A percentile compares a stretch with the other conserved stretches of the same genome.
Evolutionary conservation across 2,797 vertebrate species (phyloP).

Genomic region (Enteromius mattozi): DNA sequence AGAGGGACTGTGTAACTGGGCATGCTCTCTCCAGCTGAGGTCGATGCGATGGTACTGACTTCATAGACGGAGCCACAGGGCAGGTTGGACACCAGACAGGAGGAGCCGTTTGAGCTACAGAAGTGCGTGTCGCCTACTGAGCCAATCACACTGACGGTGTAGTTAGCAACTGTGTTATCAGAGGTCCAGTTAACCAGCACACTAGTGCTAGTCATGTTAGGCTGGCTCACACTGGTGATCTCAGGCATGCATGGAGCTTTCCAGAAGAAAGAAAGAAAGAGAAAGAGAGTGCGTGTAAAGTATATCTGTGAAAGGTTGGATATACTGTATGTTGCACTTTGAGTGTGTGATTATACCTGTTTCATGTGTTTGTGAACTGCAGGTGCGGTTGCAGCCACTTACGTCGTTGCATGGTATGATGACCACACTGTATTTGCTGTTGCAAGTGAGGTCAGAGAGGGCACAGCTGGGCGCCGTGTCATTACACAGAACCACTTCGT

Average conservation of each 20-base stretch:
- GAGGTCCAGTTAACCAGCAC: conserved; percentile 81
- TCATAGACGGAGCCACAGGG: conserved; percentile 86
- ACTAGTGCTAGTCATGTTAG: conserved; percentile 70
- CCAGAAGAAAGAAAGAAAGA: conserved; percentile 17
- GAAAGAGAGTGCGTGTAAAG: not conserved
- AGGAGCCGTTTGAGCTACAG: conserved; percentile 77
- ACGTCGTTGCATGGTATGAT: conserved; percentile 87
- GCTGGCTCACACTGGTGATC: conserved; percentile 75
- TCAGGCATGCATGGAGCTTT: conserved; percentile 89
- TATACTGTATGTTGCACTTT: not conserved
- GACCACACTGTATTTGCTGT: conserved; percentile 80
- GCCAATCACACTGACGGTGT: conserved; percentile 77
- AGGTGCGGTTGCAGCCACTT: conserved; percentile 82
- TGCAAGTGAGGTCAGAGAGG: conserved; percentile 85
- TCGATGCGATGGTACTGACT: conserved; percentile 79
- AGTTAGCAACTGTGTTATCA: conserved; percentile 77
- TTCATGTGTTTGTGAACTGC: conserved; percentile 71
- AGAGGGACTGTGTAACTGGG: conserved; percentile 85
- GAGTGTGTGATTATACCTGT: conserved; percentile 78
- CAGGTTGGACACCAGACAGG: conserved; percentile 76
- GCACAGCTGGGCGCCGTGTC: conserved; percentile 85
- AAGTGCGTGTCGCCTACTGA: conserved; percentile 58
- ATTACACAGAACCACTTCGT: conserved; percentile 77
- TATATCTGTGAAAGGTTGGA: too few species aligned
- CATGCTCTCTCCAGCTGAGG: conserved; percentile 81